Conservation (phyloP, 2,113 vertebrate species). For the Heloderma charlesbogerti region DNA sequence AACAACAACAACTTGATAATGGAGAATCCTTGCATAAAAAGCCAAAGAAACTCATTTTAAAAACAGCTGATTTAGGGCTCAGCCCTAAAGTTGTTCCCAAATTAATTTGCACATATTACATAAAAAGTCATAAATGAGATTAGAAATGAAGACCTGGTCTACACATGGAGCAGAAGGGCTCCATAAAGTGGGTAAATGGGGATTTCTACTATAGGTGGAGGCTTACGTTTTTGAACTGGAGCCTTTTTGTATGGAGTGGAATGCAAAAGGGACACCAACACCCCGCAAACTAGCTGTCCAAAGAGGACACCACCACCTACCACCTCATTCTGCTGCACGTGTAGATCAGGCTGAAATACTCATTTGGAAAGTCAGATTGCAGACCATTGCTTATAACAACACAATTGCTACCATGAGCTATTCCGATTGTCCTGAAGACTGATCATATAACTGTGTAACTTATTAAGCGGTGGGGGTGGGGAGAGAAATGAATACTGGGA, state of each 20-base stretch:
- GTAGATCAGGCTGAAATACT: background rate
- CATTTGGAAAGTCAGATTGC: background rate
- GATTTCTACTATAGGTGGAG: background rate
- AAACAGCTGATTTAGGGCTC: background rate
- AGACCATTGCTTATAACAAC: background rate
- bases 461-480: background rate
- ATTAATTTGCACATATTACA: background rate
- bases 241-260: background rate
- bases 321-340: background rate
- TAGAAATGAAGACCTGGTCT: background rate
- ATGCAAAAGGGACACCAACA: background rate
- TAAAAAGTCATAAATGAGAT: background rate
- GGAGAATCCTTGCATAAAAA: background rate
- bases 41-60: background rate
- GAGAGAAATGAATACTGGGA: background rate
- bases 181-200: background rate
- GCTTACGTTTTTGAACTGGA: background rate
- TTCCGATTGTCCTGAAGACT: background rate
- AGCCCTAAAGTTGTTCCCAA: background rate
- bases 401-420: background rate
- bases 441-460: background rate
- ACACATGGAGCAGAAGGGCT: background rate
- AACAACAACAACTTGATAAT: no score
- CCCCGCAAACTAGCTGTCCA: background rate
- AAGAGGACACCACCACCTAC: no score